phyloP scores from a whole-genome alignment of 2,888 invertebrate genomes.

The Xestia c-nigrum region DNA sequence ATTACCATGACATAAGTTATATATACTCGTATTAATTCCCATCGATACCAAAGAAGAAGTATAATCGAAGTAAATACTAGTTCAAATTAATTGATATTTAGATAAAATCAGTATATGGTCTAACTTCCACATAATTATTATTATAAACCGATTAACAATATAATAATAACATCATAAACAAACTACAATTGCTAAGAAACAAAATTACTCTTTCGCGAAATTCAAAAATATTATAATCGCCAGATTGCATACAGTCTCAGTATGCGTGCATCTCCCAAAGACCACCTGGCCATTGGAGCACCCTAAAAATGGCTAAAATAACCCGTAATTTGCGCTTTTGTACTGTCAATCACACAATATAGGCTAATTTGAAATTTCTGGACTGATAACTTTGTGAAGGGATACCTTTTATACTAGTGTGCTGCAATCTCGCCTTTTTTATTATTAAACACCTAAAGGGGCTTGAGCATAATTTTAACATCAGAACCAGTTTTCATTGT shows the following conservation, averaged over 20 bases:
- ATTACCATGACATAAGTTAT: neutral
- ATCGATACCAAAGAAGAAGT: neutral
- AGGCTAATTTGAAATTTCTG: neutral
- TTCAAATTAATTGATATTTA: neutral
- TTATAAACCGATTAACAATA: neutral
- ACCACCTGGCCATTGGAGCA: neutral
- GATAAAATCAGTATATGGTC: neutral
- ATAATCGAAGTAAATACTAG: neutral
- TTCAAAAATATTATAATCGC: neutral
- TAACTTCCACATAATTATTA: neutral
- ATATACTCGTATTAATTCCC: neutral
- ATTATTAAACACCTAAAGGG: neutral
- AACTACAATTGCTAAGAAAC: neutral
- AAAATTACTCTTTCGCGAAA: neutral
- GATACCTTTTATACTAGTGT: no score
- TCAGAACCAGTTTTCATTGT: conserved; percentile 9
- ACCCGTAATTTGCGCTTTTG: neutral
- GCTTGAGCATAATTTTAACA: neutral
- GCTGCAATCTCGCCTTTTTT: no score
- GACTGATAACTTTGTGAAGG: neutral
- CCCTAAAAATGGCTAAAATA: neutral
- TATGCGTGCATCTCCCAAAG: neutral
- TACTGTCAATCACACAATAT: neutral
- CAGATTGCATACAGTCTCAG: neutral
- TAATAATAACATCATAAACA: neutral